These are phyloP conservation scores for Nematostella vectensis DNA, from an alignment of 92 coral and sea anemone species.

Conservation along the genomic window DNA sequence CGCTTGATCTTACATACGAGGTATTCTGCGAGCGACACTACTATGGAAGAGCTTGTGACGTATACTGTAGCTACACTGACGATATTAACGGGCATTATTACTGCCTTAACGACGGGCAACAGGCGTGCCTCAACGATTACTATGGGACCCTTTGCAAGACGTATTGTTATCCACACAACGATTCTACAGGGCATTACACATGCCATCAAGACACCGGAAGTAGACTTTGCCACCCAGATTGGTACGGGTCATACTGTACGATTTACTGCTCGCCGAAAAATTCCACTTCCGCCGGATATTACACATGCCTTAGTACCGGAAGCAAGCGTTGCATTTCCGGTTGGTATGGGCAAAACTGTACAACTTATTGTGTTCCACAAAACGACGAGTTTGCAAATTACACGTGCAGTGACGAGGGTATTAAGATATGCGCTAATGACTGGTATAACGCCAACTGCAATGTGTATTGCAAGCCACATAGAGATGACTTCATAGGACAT, in stretches of 20 bases:
- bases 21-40: conserved; percentile 20
- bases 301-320: conserved; percentile 30
- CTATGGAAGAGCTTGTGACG: conserved; percentile 21
- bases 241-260: conserved; percentile 38
- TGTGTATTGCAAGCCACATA: conserved; percentile 35
- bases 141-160: conserved; percentile 49
- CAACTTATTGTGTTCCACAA: conserved; percentile 37
- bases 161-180: conserved; percentile 56
- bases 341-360: conserved; percentile 59
- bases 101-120: conserved; percentile 26
- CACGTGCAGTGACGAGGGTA: conserved; percentile 45
- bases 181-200: conserved; percentile 46
- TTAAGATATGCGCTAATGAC: conserved; percentile 32
- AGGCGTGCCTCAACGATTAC: conserved; percentile 48
- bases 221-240: conserved; percentile 32
- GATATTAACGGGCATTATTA: conserved; percentile 40
- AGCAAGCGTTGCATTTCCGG: conserved; percentile 17
- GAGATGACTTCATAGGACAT: conserved; percentile 8
- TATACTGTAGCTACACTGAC: conserved; percentile 40
- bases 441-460: conserved; percentile 51
- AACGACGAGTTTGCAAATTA: conserved; percentile 44
- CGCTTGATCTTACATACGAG: conserved; percentile 10
- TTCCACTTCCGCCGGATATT: conserved; percentile 21
- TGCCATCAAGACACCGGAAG: conserved; percentile 41
- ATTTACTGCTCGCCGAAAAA: conserved; percentile 38